Evolutionary conservation across 2,113 vertebrate genomes (phyloP), one percentile per base, ranked within the genome.

Genomic region (Lepisosteus osseus): DNA sequence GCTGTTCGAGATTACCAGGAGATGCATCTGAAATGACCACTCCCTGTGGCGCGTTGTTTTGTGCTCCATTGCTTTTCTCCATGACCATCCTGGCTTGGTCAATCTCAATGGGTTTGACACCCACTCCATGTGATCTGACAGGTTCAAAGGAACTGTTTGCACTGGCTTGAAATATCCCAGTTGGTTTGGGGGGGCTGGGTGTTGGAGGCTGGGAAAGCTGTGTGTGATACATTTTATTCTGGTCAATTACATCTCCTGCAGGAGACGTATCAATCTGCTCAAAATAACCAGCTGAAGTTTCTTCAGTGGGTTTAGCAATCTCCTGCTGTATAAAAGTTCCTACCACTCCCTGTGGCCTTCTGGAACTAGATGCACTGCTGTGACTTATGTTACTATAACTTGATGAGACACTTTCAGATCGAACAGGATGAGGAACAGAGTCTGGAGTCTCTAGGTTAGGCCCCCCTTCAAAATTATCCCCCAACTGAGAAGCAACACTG

Each of bases 271-370:
- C 97, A 0, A 99, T 95, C 80, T 99, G 97, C 81, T 98, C 94
- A 82, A 99, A 99, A 83, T 98, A 99, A 61, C 88, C 87, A 9
- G 88, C 86, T 1, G 91, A 62, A 2, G 89, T 79, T 2, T 95
- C 94, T 3, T 95, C 92, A 6, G 91, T 84, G 1, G 93, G 94
- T 3, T 92, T 96, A 5, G 94, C 95, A 0, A 93, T 96, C 75
- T 99, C 96, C 66, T 98, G 96, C 75, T 99, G 97, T 80, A 98
- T 99, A 75, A 99, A 99, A 0, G 97, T 99, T 7, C 94, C 94
- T 0, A 84, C 83, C 0, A 91, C 82, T 54, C 95, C 95, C 0
- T 91, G 94, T n/a, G 91, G 91, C 43, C 94, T 76, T 1, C 90
- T 65, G 0, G 82, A 65, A 17, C 87, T 73, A 0, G 90, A 83